Conservation (phyloP, 2,888 invertebrate species). For the Lepidonotus clava region DNA sequence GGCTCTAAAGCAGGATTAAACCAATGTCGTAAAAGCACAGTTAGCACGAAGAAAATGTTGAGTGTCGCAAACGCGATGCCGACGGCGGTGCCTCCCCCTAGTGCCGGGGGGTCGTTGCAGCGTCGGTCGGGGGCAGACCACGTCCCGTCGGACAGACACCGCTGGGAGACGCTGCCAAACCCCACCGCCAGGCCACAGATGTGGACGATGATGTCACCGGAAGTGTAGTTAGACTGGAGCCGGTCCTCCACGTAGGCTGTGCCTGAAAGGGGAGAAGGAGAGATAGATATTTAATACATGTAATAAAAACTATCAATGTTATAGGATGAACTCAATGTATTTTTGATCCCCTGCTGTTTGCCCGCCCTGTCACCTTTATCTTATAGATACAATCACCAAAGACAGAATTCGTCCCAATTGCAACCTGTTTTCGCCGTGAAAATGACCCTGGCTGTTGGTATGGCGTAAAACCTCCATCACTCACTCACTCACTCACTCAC, state of each 20-base stretch:
- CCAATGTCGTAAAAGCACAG: neutral
- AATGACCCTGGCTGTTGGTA: no score
- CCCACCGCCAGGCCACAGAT: neutral
- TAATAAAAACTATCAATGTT: no score
- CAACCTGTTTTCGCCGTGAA: no score
- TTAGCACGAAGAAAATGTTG: conserved; percentile 7
- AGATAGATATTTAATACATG: neutral
- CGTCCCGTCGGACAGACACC: neutral
- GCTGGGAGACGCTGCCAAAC: neutral
- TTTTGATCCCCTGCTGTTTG: no score
- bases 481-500: no score
- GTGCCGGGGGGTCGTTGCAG: neutral
- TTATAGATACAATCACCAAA: no score
- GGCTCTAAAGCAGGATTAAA: neutral
- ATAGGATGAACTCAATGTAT: no score
- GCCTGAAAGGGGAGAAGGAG: neutral
- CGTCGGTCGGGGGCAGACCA: conserved; percentile 1
- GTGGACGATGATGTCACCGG: neutral
- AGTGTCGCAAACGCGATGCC: conserved; percentile 1
- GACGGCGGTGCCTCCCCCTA: conserved; percentile 20
- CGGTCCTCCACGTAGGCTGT: neutral
- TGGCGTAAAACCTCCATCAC: no score
- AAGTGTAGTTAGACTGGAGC: neutral
- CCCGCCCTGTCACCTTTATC: no score
- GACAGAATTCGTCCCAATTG: no score